Percentiles rank a stretch among this genome's conserved stretches.
These are phyloP conservation scores for Myotis lucifugus DNA, from an alignment of 2,113 vertebrate species.

Conservation along the genomic window DNA sequence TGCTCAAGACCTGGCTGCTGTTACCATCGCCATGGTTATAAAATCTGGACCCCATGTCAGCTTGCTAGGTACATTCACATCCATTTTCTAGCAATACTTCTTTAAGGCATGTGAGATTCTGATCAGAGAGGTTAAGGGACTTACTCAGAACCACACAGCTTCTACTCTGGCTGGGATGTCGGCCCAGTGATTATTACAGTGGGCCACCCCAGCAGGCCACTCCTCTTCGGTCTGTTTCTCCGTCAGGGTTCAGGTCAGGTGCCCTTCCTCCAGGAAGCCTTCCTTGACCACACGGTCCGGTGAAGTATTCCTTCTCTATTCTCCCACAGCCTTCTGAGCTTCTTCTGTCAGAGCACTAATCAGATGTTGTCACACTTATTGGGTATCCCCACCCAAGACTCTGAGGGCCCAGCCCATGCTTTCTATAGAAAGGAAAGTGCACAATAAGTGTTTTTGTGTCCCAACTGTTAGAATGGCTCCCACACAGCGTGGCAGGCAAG, in stretches of 20 bases:
- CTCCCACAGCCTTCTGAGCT: not conserved
- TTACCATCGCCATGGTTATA: not conserved
- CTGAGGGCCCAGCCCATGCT: not conserved
- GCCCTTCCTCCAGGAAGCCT: constrained; percentile 27
- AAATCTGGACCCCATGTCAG: not conserved
- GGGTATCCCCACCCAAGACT: not conserved
- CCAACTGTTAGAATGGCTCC: not conserved
- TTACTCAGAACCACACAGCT: not conserved
- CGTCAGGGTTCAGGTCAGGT: not conserved
- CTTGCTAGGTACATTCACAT: not conserved
- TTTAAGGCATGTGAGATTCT: not conserved
- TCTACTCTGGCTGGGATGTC: not conserved
- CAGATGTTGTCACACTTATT: not conserved
- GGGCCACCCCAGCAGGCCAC: not conserved
- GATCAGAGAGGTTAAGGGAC: not conserved
- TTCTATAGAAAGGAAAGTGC: not conserved
- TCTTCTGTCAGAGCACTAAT: not conserved
- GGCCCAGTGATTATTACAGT: not conserved
- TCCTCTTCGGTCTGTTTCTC: not conserved
- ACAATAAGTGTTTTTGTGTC: not conserved
- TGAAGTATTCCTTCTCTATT: not conserved
- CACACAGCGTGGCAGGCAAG: not conserved
- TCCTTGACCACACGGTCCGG: not conserved
- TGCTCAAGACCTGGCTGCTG: not conserved
- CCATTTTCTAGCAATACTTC: not conserved